Evolutionary conservation across 2,113 vertebrate species (phyloP).

Genomic region (Brachypodius melanocephalos): DNA sequence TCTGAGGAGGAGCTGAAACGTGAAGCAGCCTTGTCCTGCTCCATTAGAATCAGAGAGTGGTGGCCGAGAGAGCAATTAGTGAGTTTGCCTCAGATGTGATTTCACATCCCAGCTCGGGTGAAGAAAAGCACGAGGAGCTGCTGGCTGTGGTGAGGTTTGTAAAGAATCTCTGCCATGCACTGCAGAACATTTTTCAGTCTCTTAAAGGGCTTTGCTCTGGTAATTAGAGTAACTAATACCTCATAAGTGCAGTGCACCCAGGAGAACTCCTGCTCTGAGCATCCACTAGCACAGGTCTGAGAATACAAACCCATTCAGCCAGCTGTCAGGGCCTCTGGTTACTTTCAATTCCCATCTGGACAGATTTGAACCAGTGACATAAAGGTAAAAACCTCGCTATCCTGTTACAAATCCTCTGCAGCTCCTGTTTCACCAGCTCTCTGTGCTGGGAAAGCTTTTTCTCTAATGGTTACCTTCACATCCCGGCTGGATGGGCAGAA

Average conservation of each 20-base stretch:
- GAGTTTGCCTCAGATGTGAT: not conserved
- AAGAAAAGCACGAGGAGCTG: not conserved
- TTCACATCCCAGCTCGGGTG: not conserved
- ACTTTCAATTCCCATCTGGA: not conserved
- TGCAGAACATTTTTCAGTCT: not conserved
- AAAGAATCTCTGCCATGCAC: not conserved
- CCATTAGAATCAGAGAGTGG: not conserved
- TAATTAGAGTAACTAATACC: not conserved
- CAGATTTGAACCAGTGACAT: not conserved
- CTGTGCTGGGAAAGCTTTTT: not conserved
- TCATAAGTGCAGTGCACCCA: rapidly evolving
- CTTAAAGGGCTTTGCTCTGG: not conserved
- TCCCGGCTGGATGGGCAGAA: not conserved
- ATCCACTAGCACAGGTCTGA: not conserved
- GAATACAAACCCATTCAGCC: not conserved
- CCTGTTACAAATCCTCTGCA: not conserved
- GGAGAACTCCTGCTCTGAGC: not conserved
- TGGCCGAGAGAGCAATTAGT: not conserved
- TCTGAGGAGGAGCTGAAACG: not conserved
- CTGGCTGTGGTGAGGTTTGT: rapidly evolving
- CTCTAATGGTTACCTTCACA: not conserved
- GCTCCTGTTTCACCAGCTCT: not conserved
- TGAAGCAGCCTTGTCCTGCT: not conserved
- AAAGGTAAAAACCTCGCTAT: not conserved
- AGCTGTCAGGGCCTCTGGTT: not conserved